Evolutionary conservation across 2,888 invertebrate species (phyloP), one percentile per base, ranked within the genome.

Genomic region (Rotaria socialis): DNA sequence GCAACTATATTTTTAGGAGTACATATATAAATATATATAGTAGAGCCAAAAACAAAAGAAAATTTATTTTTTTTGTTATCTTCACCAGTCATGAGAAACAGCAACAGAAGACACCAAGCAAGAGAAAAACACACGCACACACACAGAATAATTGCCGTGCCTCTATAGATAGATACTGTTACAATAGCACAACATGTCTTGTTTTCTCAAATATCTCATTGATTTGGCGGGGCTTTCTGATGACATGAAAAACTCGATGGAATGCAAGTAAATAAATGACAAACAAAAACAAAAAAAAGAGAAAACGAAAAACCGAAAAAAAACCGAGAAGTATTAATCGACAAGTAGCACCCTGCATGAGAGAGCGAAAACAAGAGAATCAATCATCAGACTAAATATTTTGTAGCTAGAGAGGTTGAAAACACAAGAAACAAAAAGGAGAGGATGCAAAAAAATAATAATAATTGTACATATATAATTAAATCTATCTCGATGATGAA

Each of bases 341-440:
- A 67, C 67, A 67, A 67, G 67, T 67, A 67, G 67, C 67, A 67
- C 67, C 67, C 67, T 67, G 67, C 16, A 35, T 67, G 35, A 67
- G 35, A 67, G 67, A 67, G 67, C 35, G 35, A 27, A 60, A 35
- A 16, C 35, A 16, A 67, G 67, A 67, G 67, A 67, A 67, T 67
- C 67, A 67, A 67, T 67, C 67, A 35, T 67, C 67, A 67, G 67
- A 67, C 67, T 67, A 67, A 67, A 67, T 67, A 67, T 67, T 80
- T 47, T 80, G 47, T 80, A 11, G 43, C 43, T 80, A 47, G 80
- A 47, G 80, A 47, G 80, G 14, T 6, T 24, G n/a, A 24, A 43
- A 47, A 80, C 7, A 80, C 52, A 52, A 14, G 1, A 47, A 11
- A 35, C 47, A 24, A 24, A 27, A 67, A 35, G 16, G 6, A 80